These are phyloP conservation scores for Pyxicephalus adspersus DNA, from an alignment of 2,113 vertebrate species.

Conservation along the genomic window DNA sequence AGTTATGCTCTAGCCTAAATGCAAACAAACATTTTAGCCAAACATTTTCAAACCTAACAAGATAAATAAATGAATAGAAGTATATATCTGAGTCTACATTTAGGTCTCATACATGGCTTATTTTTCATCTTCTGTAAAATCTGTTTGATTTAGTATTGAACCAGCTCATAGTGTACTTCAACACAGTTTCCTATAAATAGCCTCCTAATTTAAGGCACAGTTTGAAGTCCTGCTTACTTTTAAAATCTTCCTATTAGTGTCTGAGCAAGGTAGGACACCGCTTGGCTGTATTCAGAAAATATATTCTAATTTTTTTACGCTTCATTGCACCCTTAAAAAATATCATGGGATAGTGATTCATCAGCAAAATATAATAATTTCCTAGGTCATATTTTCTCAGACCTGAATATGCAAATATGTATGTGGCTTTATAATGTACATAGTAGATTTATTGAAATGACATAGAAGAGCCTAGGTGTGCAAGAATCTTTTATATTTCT, in stretches of 20 bases:
- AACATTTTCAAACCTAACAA: too few species aligned
- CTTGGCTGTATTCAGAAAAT: conserved; percentile 7
- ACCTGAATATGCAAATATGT: conserved; percentile 38
- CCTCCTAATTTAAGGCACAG: conserved; percentile 43
- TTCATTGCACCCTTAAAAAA: conserved; percentile 34
- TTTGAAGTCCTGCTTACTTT: conserved; percentile 21
- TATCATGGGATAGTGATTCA: conserved; percentile 4
- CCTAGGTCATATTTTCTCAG: conserved; percentile 7
- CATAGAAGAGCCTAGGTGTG: background rate
- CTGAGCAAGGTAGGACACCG: conserved; percentile 11
- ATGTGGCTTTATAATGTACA: conserved; percentile 18
- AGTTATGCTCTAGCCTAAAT: too few species aligned
- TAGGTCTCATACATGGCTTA: background rate
- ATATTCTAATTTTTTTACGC: conserved; percentile 28
- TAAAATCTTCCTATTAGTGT: conserved; percentile 22
- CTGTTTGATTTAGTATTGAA: background rate
- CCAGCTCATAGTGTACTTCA: conserved; percentile 6
- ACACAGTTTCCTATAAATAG: conserved; percentile 40
- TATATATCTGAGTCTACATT: background rate
- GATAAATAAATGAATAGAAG: too few species aligned
- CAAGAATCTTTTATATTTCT: background rate
- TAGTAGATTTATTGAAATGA: conserved; percentile 19
- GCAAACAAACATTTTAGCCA: too few species aligned
- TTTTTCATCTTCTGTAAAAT: conserved; percentile 16
- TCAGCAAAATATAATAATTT: conserved; percentile 37